Evolutionary conservation across 2,888 invertebrate genomes (phyloP).

Genomic region (Netelia melanura): DNA sequence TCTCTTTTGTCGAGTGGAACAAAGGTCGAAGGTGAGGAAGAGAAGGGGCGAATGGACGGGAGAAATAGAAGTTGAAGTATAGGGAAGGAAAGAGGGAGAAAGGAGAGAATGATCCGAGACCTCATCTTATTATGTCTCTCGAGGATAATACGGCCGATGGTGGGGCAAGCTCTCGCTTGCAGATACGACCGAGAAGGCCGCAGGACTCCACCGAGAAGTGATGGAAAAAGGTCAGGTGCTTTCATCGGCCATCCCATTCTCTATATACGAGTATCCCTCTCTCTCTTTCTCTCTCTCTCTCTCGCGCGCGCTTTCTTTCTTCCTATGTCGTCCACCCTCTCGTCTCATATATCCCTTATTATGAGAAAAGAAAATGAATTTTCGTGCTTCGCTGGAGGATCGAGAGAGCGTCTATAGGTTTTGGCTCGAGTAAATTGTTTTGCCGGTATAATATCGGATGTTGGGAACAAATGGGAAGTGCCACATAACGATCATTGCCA

Average conservation of each 20-base stretch:
- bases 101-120: conserved; percentile 51
- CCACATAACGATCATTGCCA: not conserved
- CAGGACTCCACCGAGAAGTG: conserved; percentile 27
- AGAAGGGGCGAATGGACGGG: conserved; percentile 9
- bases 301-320: not conserved
- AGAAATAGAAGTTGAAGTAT: conserved; percentile 27
- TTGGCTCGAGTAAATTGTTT: not conserved
- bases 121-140: conserved; percentile 61
- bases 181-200: conserved; percentile 10
- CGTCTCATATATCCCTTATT: conserved; percentile 35
- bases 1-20: conserved; percentile 64
- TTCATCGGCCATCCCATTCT: conserved; percentile 18
- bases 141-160: conserved; percentile 34
- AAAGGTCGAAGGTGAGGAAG: conserved; percentile 22
- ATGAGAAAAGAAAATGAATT: conserved; percentile 40
- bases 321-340: not conserved
- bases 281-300: conserved; percentile 2
- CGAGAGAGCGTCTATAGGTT: not conserved
- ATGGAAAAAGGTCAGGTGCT: conserved; percentile 43
- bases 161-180: conserved; percentile 3
- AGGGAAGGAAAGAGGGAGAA: conserved; percentile 17
- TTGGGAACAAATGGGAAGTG: not conserved
- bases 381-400: conserved; percentile 1
- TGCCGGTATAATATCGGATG: not conserved
- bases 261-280: conserved; percentile 15